Evolutionary conservation across 2,113 vertebrate species (phyloP).

Genomic region (Chaenocephalus aceratus): DNA sequence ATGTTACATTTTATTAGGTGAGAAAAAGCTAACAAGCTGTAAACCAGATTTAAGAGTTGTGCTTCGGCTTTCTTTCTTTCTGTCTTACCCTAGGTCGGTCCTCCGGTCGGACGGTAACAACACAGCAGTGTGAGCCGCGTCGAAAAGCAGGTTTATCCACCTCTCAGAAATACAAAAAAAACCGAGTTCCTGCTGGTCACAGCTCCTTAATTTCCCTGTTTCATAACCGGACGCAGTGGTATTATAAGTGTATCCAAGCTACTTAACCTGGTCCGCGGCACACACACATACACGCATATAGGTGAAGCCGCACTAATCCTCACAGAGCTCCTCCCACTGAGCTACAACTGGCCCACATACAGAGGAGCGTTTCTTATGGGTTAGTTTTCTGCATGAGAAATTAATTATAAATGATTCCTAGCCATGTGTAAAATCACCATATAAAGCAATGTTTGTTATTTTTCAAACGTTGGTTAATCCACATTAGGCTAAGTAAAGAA

Average conservation of each 20-base stretch:
- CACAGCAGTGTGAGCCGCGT: conserved; percentile 26
- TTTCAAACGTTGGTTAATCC: neutral
- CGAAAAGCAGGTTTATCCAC: conserved; percentile 28
- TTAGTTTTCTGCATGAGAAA: neutral
- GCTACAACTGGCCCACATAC: conserved; percentile 1
- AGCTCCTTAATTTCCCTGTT: neutral
- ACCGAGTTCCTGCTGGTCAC: neutral
- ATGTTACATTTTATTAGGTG: neutral
- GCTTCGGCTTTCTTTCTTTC: neutral
- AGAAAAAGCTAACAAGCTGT: neutral
- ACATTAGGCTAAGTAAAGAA: too few species aligned
- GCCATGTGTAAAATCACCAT: neutral
- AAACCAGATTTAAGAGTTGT: neutral
- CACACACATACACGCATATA: conserved; percentile 10
- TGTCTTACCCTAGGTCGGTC: conserved; percentile 63
- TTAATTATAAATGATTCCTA: neutral
- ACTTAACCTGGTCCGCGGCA: conserved; percentile 45
- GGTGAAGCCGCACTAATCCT: conserved; percentile 47
- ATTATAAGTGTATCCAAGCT: neutral
- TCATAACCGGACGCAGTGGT: neutral
- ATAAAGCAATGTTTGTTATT: neutral
- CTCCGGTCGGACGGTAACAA: conserved; percentile 19
- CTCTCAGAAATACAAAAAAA: neutral
- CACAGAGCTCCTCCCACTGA: conserved; percentile 63
- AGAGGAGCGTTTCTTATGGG: neutral